Evolutionary conservation across 2,797 vertebrate genomes (phyloP).

Genomic region (Cetoscarus ocellatus): DNA sequence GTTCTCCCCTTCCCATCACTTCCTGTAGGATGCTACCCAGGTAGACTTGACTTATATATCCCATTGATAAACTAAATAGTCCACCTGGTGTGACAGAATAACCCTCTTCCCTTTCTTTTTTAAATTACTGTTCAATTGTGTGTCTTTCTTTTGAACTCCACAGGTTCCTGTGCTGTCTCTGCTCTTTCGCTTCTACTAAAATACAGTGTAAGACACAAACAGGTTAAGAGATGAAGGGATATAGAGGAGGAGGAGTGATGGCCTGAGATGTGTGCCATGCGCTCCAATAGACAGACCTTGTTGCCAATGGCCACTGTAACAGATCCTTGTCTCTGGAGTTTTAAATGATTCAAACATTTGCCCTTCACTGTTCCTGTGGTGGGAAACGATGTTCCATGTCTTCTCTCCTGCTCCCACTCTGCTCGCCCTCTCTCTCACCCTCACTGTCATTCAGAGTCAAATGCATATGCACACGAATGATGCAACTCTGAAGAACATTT

Average conservation of each 20-base stretch:
- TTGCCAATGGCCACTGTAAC: slow-evolving; percentile 79
- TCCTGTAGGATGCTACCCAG: too few relatives aligned
- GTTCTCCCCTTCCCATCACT: not conserved
- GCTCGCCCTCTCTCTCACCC: slow-evolving; percentile 12
- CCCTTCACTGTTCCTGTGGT: slow-evolving; percentile 78
- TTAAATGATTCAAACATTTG: slow-evolving; percentile 86
- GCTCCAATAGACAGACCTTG: slow-evolving; percentile 59
- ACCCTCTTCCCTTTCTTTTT: slow-evolving; percentile 3
- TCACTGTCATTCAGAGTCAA: slow-evolving; percentile 24
- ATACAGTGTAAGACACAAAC: slow-evolving; percentile 53
- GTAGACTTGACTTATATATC: too few relatives aligned
- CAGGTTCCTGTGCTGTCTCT: slow-evolving; percentile 23
- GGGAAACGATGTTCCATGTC: slow-evolving; percentile 67
- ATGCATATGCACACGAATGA: not conserved
- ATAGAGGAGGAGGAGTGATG: slow-evolving; percentile 54
- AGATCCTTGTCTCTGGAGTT: slow-evolving; percentile 82
- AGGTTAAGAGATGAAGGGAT: slow-evolving; percentile 38
- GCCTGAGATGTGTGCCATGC: slow-evolving; percentile 55
- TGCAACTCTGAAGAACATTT: slow-evolving; percentile 14
- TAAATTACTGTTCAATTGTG: not conserved
- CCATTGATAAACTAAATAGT: too few relatives aligned
- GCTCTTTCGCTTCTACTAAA: slow-evolving; percentile 30
- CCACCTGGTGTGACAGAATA: too few relatives aligned
- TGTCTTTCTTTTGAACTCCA: slow-evolving; percentile 1
- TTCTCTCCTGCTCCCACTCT: slow-evolving; percentile 40